Evolutionary conservation across 2,113 vertebrate genomes (phyloP).

Genomic region (Rhabdomys dilectus): DNA sequence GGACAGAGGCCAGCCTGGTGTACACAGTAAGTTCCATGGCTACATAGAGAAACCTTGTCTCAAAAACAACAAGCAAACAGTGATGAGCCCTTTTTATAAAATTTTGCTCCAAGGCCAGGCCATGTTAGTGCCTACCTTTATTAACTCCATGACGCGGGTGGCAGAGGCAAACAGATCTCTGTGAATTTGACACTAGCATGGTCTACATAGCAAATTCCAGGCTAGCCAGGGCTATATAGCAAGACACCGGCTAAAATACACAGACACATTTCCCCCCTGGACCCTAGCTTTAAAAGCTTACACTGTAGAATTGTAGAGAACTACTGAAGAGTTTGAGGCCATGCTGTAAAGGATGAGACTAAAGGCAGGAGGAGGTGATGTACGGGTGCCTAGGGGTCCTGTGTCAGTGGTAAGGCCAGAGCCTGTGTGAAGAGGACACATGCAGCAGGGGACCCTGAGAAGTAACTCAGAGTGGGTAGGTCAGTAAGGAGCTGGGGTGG

Average conservation of each 20-base stretch:
- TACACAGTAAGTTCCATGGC: not conserved
- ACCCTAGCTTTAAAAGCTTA: slow-evolving; percentile 21
- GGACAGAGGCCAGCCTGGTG: not conserved
- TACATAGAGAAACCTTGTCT: not conserved
- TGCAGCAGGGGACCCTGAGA: not conserved
- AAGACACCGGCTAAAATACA: not conserved
- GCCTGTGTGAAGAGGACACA: not conserved
- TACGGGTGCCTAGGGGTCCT: not conserved
- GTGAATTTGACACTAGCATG: not conserved
- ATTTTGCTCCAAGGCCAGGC: not conserved
- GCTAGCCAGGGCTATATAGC: not conserved
- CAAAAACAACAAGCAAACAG: not conserved
- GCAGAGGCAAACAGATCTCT: not conserved
- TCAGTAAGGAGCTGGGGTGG: not conserved
- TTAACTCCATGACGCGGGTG: not conserved
- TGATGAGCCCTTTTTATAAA: not conserved
- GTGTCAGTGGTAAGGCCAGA: not conserved
- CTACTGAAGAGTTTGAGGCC: not conserved
- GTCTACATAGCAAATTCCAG: not conserved
- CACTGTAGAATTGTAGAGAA: not conserved
- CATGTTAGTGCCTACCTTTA: not conserved
- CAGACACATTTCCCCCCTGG: not conserved
- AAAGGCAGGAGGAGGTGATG: not conserved
- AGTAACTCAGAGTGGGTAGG: not conserved
- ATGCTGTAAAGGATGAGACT: not conserved